Conservation (phyloP, 2,113 vertebrate genomes). For the Poeciliopsis turrubarensis region DNA sequence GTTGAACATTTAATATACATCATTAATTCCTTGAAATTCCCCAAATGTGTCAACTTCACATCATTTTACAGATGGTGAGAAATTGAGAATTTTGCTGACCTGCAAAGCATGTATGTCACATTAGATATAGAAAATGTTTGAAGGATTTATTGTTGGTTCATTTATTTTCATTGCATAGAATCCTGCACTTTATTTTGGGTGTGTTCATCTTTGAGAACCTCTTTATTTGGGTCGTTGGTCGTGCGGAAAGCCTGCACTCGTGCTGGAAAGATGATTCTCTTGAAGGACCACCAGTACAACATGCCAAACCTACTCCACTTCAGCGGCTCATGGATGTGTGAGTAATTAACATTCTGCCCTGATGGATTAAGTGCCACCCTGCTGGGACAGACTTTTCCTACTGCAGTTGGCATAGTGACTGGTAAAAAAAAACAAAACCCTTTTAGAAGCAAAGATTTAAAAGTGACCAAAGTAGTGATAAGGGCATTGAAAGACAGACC, state of each 20-base stretch:
- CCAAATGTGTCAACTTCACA: too few relatives aligned
- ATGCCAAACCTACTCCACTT: slow-evolving; percentile 26
- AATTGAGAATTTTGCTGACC: too few relatives aligned
- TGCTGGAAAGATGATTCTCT: slow-evolving; percentile 17
- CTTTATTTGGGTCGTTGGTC: neutral
- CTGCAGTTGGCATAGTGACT: slow-evolving; percentile 43
- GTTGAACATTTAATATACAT: neutral
- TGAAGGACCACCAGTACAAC: slow-evolving; percentile 29
- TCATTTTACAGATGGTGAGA: too few relatives aligned
- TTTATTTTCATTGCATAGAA: neutral
- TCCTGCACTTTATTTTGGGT: neutral
- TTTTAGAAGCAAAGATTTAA: slow-evolving; percentile 15
- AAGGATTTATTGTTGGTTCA: neutral
- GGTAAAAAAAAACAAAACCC: slow-evolving; percentile 20
- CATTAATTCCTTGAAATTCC: too few relatives aligned
- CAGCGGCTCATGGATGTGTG: slow-evolving; percentile 40
- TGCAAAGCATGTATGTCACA: neutral
- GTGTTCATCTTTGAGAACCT: neutral
- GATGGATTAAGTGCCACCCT: slow-evolving; percentile 59
- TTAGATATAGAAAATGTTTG: neutral
- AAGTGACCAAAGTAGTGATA: slow-evolving; percentile 21
- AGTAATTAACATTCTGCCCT: slow-evolving; percentile 69
- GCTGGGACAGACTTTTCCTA: slow-evolving; percentile 51
- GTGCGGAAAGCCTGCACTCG: neutral
- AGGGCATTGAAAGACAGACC: neutral